Conservation (phyloP, 2,888 invertebrate species). For the Campoletis raptor region DNA sequence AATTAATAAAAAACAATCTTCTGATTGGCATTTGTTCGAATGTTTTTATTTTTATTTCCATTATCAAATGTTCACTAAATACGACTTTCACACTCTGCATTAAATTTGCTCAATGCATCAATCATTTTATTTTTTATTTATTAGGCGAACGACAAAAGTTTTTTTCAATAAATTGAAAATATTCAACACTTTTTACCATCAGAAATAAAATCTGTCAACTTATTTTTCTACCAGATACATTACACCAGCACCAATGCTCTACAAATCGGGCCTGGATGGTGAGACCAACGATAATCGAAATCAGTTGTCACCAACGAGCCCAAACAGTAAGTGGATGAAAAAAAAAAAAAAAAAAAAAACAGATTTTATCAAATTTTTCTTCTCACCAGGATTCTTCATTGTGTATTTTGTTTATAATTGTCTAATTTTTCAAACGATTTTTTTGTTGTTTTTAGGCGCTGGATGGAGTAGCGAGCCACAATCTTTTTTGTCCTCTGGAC, state of each 20-base stretch:
- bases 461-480: constrained; percentile 93
- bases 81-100: no score
- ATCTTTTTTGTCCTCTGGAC: constrained; percentile 92
- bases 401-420: not conserved
- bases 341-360: not conserved
- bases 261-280: constrained; percentile 77
- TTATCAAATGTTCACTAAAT: no score
- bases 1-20: no score
- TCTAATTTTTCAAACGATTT: not conserved
- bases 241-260: constrained; percentile 78
- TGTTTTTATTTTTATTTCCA: no score
- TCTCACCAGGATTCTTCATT: not conserved
- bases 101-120: no score
- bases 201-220: not conserved
- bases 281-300: constrained; percentile 79
- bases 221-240: constrained; percentile 76
- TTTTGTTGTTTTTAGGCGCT: constrained; percentile 84
- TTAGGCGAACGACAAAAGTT: not conserved
- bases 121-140: no score
- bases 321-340: constrained; percentile 79
- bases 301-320: constrained; percentile 82
- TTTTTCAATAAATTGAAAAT: not conserved
- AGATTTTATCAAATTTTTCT: not conserved
- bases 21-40: no score
- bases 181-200: no score